phyloP scores from a whole-genome alignment of 2,797 vertebrate genomes.

The Leptatherina wallacei region DNA sequence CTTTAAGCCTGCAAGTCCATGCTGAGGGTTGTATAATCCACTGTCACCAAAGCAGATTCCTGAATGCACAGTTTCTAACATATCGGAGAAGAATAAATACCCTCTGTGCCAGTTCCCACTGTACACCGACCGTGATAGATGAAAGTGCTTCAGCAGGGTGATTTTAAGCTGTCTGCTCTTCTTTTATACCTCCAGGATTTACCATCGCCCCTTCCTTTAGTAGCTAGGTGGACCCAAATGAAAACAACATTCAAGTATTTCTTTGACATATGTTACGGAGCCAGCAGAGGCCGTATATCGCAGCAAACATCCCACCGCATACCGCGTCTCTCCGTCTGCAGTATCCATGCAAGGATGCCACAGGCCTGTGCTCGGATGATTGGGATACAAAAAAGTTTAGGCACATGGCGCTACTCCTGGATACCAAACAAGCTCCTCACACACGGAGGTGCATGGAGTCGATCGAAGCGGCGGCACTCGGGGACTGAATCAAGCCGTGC shows the following conservation, averaged over 20 bases:
- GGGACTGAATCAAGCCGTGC: neutral
- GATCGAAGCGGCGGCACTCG: neutral
- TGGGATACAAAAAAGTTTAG: neutral
- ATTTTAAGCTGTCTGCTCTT: constrained; percentile 20
- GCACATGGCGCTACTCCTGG: neutral
- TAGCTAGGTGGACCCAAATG: constrained; percentile 56
- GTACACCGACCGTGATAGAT: constrained; percentile 6
- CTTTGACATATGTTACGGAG: constrained; percentile 28
- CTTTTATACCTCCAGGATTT: constrained; percentile 52
- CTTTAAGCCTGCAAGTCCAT: neutral
- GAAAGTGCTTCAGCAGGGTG: constrained; percentile 6
- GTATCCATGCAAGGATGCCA: constrained; percentile 46
- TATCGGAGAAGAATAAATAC: neutral
- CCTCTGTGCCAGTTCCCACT: constrained; percentile 12
- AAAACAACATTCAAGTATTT: constrained; percentile 8
- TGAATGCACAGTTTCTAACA: neutral
- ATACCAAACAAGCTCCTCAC: neutral
- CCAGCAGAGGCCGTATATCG: constrained; percentile 41
- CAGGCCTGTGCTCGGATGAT: constrained; percentile 18
- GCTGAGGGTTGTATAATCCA: neutral
- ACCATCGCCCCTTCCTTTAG: constrained; percentile 20
- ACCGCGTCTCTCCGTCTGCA: constrained; percentile 9
- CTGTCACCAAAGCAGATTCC: neutral
- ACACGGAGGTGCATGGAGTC: neutral
- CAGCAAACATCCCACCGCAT: constrained; percentile 29